Base-by-base conservation (phyloP, 2,113 vertebrate genomes). In the Vanacampus margaritifer region DNA sequence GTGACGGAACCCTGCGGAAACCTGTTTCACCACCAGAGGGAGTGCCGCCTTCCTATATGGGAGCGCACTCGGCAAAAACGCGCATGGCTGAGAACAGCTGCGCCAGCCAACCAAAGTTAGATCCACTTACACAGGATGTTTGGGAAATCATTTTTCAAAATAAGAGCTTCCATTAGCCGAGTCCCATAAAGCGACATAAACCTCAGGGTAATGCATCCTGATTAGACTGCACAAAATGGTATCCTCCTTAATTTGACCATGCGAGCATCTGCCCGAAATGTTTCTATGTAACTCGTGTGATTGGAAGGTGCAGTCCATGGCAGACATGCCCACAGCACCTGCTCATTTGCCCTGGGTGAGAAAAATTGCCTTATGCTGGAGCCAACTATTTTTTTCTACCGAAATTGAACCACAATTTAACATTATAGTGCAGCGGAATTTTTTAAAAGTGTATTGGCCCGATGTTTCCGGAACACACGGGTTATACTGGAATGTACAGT, bases 11-110 rank as follows among this genome's bases (percentile, higher is more conserved):
- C 8, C 39, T 43, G 37, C 7, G 43, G 23, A 41, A n/a, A 41
- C 59, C 37, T 7, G 41, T 7, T 84, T 71, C 76, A 67, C 90
- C 90, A 66, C 85, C 86, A 90, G 90, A 79, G 89, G 89, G 89
- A 79, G 90, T 81, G 46, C 82, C 76, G 79, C 80, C 75, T 81
- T 66, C 65, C 77, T 75, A 57, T 79, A 84, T 62, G 65, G 58
- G 68, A 77, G 66, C 68, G 74, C 74, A 73, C 68, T 60, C 72
- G 53, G 83, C 78, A 68, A 61, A 71, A 53, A 79, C 75, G 82
- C 82, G 80, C 82, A 84, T 69, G 74, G 69, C 74, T 28, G 75
- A 80, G 80, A 67, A 67, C 57, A 71, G 78, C 68, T 78, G 74
- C 67, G 63, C 76, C 66, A 82, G 9, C 0, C 16, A n/a, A 7